Evolutionary conservation across 2,797 vertebrate genomes (phyloP).

Genomic region (Hybognathus amarus): DNA sequence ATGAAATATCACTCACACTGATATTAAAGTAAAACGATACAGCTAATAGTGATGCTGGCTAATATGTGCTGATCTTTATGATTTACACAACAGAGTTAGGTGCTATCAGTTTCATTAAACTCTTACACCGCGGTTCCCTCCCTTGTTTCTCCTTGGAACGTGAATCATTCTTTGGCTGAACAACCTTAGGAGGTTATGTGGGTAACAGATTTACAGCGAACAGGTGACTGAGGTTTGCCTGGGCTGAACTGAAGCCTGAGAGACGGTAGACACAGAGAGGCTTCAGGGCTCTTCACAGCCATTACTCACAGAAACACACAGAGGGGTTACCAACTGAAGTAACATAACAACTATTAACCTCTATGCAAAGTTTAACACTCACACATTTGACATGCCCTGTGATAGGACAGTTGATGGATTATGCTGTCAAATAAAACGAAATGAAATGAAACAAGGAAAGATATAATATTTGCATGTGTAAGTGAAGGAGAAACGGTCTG

Average conservation of each 20-base stretch:
- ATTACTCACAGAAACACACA: constrained; percentile 28
- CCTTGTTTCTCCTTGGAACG: constrained; percentile 3
- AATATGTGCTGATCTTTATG: neutral
- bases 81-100: neutral
- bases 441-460: neutral
- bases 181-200: neutral
- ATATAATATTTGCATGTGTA: neutral
- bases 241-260: constrained; percentile 22
- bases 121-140: neutral
- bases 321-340: constrained; percentile 18
- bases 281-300: constrained; percentile 5
- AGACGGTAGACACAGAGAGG: constrained; percentile 20
- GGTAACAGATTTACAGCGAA: constrained; percentile 29
- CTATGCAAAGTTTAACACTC: neutral
- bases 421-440: too few species aligned
- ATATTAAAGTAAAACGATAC: constrained; percentile 24
- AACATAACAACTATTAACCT: neutral
- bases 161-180: constrained; percentile 37
- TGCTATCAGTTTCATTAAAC: neutral
- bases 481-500: neutral
- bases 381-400: neutral
- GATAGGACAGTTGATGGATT: too few species aligned
- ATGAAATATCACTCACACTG: constrained; percentile 1
- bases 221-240: constrained; percentile 33
- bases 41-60: neutral